phyloP scores from a whole-genome alignment of 2,797 vertebrate genomes.

The Chelidonichthys spinosus region DNA sequence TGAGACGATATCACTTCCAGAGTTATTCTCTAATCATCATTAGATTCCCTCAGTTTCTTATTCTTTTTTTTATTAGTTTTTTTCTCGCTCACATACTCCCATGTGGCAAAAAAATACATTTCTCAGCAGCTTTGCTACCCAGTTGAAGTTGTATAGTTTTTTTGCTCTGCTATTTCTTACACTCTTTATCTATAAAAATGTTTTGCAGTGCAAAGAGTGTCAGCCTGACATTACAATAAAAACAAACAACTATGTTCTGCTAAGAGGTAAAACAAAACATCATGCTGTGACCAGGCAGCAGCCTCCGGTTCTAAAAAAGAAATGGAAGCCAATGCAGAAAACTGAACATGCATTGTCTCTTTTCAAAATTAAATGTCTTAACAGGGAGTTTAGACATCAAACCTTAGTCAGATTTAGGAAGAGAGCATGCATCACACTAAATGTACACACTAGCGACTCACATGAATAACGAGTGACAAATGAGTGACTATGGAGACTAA shows the following conservation, averaged over 20 bases:
- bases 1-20: slow-evolving; percentile 22
- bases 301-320: not conserved
- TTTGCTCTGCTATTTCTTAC: not conserved
- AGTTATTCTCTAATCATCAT: not conserved
- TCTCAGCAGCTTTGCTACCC: not conserved
- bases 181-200: not conserved
- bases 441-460: no score
- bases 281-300: not conserved
- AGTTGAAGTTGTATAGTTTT: not conserved
- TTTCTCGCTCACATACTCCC: not conserved
- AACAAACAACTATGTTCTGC: not conserved
- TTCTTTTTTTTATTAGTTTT: not conserved
- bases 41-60: slow-evolving; percentile 1
- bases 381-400: no score
- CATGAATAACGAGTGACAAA: no score
- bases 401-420: no score
- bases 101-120: not conserved
- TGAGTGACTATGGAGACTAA: no score
- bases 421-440: no score
- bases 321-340: not conserved
- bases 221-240: not conserved
- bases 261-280: not conserved
- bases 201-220: not conserved
- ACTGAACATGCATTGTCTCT: not conserved
- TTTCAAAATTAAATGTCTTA: not conserved